These are phyloP conservation scores for Calliphora vomitoria DNA, from an alignment of 2,888 invertebrate genomes.

Conservation along the genomic window DNA sequence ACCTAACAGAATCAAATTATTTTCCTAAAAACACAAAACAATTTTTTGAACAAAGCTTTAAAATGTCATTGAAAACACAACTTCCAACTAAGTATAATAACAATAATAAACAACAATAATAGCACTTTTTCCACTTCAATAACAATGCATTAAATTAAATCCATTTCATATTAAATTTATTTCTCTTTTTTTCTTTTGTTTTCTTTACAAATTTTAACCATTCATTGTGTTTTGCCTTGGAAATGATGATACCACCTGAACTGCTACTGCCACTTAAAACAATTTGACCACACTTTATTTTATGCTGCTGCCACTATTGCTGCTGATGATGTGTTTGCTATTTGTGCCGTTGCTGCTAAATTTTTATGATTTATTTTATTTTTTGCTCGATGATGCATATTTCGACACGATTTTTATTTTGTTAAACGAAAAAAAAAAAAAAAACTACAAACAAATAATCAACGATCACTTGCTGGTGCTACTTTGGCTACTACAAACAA, in stretches of 20 bases:
- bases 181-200: constrained; percentile 43
- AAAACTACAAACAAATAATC: constrained; percentile 24
- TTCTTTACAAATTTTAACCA: constrained; percentile 49
- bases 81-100: not conserved
- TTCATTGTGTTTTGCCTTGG: constrained; percentile 46
- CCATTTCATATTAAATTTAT: constrained; percentile 55
- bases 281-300: constrained; percentile 51
- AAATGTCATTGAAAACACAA: constrained; percentile 23
- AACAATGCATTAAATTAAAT: constrained; percentile 29
- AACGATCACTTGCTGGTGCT: constrained; percentile 34
- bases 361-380: constrained; percentile 50
- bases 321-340: constrained; percentile 2
- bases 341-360: not conserved
- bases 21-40: not conserved
- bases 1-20: not conserved
- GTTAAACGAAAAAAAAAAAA: constrained; percentile 11
- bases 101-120: not conserved
- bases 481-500: constrained; percentile 42
- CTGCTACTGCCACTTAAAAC: constrained; percentile 28
- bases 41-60: not conserved
- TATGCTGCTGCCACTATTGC: constrained; percentile 28
- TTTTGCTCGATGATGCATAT: constrained; percentile 60
- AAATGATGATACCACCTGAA: constrained; percentile 60
- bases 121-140: constrained; percentile 36
- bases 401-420: constrained; percentile 37